Conservation (phyloP, 2,888 invertebrate species). For the Trypoxylon attenuatum region DNA sequence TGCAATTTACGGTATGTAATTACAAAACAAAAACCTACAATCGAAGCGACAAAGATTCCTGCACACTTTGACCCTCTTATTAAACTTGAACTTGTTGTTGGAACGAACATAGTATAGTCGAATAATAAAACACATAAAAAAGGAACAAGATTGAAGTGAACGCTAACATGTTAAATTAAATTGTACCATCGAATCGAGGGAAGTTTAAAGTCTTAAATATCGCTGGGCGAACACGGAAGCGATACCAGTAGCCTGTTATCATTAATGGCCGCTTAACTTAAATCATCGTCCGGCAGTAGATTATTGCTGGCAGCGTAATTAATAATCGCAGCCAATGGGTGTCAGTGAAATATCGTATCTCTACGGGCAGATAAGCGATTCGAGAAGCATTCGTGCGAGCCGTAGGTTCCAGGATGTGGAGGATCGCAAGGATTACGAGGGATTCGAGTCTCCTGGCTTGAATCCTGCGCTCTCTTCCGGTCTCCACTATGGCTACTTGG, state of each 20-base stretch:
- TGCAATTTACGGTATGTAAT: too few species aligned
- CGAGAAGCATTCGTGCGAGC: conserved; percentile 7
- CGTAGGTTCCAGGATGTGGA: background rate
- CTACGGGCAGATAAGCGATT: conserved; percentile 34
- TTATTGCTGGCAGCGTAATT: conserved; percentile 41
- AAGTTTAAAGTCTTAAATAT: too few species aligned
- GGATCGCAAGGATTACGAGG: conserved; percentile 27
- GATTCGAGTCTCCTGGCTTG: conserved; percentile 8
- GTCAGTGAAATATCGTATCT: conserved; percentile 32
- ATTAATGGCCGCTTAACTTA: conserved; percentile 43
- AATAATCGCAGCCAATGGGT: conserved; percentile 45
- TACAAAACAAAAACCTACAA: too few species aligned
- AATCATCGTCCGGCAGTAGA: conserved; percentile 41
- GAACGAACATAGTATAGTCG: too few species aligned
- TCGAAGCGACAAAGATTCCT: too few species aligned
- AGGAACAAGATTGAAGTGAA: too few species aligned
- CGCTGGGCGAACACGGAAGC: conserved; percentile 39
- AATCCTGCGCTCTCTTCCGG: conserved; percentile 18
- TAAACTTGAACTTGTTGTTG: too few species aligned
- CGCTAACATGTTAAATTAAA: too few species aligned
- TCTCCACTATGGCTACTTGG: conserved; percentile 9
- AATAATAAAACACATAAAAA: too few species aligned
- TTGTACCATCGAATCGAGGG: too few species aligned
- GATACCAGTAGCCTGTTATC: conserved; percentile 23
- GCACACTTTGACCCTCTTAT: too few species aligned